These are phyloP conservation scores for Nibea coibor DNA, from an alignment of 2,113 vertebrate genomes.

Conservation along the genomic window DNA sequence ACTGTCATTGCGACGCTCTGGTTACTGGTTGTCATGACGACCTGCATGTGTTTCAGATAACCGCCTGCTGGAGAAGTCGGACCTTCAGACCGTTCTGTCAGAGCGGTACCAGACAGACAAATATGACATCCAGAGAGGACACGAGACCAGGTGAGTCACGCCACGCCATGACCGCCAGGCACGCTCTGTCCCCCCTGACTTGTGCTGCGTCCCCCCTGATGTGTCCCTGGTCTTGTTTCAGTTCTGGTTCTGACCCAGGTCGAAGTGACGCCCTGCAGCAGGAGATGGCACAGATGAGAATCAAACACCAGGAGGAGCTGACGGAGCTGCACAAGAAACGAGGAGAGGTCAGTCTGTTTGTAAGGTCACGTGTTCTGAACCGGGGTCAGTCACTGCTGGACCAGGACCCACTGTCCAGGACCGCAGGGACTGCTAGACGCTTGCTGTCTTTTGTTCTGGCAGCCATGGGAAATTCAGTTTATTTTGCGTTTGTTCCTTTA, in stretches of 20 bases:
- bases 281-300: constrained; percentile 94
- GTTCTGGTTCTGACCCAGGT: constrained; percentile 83
- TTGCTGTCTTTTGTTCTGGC: too few species aligned
- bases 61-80: constrained; percentile 93
- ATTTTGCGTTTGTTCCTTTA: too few species aligned
- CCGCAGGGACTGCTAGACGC: too few species aligned
- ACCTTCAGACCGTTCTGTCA: constrained; percentile 92
- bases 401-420: too few species aligned
- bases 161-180: too few species aligned
- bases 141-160: constrained; percentile 90
- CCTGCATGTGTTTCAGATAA: constrained; percentile 85
- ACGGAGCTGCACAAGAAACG: constrained; percentile 98
- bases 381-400: too few species aligned
- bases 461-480: too few species aligned
- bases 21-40: too few species aligned
- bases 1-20: too few species aligned
- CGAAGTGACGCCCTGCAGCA: constrained; percentile 90
- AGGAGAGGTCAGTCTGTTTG: constrained; percentile 88
- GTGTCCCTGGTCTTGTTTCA: constrained; percentile 47
- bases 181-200: neutral
- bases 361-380: too few species aligned
- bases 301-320: constrained; percentile 95
- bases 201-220: neutral
- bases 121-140: constrained; percentile 90
- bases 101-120: constrained; percentile 95